A percentile compares a stretch with the other conserved stretches of the same genome.
Conservation (phyloP, 2,797 vertebrate species). For the Petrocephalus sullivani region DNA sequence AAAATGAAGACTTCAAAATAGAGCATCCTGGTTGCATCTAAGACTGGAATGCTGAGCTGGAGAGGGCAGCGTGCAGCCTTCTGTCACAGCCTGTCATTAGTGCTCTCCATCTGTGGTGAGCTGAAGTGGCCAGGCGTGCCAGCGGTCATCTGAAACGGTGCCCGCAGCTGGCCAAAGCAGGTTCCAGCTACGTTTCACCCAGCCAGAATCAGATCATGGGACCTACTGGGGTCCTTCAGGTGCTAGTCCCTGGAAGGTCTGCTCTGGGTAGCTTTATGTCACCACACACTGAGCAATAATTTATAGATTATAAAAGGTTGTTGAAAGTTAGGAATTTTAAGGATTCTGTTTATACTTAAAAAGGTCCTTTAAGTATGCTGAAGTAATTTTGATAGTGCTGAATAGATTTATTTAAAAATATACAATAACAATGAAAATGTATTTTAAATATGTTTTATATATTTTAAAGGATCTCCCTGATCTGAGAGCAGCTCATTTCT, state of each 20-base stretch:
- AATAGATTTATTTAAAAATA: neutral
- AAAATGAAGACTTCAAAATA: neutral
- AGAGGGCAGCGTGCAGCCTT: neutral
- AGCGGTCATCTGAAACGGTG: neutral
- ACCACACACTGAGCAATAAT: neutral
- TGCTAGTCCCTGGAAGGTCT: neutral
- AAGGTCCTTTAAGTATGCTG: neutral
- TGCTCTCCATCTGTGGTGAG: neutral
- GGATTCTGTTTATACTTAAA: neutral
- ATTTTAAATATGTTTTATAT: neutral
- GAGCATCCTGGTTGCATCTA: neutral
- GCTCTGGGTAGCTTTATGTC: neutral
- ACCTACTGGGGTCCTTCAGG: neutral
- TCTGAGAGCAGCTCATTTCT: neutral
- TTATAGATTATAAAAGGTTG: neutral
- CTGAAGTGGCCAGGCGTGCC: neutral
- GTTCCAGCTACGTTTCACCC: neutral
- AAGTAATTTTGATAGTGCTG: neutral
- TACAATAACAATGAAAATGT: neutral
- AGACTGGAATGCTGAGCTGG: neutral
- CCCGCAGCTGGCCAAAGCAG: neutral
- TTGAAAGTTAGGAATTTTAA: conserved; percentile 6
- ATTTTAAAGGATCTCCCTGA: neutral
- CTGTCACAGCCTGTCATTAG: neutral
- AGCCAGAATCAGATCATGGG: neutral